These are phyloP conservation scores for Tetranychus piercei DNA, from an alignment of 2,888 invertebrate genomes.

Conservation along the genomic window DNA sequence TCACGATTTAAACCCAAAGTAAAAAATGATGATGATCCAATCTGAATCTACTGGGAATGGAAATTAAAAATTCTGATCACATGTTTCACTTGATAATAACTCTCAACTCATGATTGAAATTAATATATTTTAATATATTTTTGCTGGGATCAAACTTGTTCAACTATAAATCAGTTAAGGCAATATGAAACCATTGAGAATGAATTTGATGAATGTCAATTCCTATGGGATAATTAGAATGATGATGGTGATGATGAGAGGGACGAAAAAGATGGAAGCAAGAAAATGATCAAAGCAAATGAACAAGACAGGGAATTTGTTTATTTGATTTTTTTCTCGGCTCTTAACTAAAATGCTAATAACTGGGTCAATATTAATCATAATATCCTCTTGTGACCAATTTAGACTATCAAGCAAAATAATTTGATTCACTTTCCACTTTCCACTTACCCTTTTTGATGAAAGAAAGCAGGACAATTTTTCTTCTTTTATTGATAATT, in stretches of 20 bases:
- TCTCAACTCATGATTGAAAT: no score
- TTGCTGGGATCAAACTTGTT: no score
- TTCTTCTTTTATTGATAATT: no score
- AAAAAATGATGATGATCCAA: no score
- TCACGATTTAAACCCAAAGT: no score
- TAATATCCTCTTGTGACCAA: background rate
- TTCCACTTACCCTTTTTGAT: background rate
- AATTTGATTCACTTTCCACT: background rate
- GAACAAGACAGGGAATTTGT: background rate
- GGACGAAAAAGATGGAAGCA: background rate
- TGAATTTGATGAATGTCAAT: no score
- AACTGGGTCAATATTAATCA: constrained; percentile 1
- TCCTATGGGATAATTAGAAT: background rate
- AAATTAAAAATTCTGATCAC: no score
- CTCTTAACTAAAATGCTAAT: background rate
- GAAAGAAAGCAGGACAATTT: background rate
- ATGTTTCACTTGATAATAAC: no score
- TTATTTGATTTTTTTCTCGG: background rate
- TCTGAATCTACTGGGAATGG: no score
- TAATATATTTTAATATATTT: no score
- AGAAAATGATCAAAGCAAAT: background rate
- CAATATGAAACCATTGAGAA: no score
- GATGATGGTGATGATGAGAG: background rate
- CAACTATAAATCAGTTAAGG: no score
- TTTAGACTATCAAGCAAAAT: background rate